Conservation (phyloP, 2,113 vertebrate species). For the Columba livia region DNA sequence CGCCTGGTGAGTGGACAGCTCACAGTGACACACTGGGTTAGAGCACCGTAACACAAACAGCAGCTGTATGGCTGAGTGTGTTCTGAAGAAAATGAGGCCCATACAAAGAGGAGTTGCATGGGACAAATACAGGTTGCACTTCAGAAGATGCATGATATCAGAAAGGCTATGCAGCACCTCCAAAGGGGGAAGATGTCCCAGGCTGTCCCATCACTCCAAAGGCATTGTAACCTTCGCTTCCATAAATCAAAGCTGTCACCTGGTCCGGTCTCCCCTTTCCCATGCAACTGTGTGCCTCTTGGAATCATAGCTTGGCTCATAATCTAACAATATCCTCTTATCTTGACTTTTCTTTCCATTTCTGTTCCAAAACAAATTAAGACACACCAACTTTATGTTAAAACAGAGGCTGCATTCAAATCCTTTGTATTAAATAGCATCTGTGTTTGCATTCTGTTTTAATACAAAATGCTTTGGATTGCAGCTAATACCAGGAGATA, state of each 20-base stretch:
- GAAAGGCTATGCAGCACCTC: neutral
- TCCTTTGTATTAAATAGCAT: slow-evolving; percentile 72
- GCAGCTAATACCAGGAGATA: slow-evolving; percentile 82
- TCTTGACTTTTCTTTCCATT: slow-evolving; percentile 41
- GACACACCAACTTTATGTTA: slow-evolving; percentile 60
- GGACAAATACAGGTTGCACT: neutral
- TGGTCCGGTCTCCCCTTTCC: neutral
- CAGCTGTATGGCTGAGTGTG: neutral
- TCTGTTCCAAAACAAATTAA: slow-evolving; percentile 65
- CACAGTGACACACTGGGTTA: rapidly evolving
- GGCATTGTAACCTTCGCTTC: neutral
- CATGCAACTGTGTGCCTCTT: neutral
- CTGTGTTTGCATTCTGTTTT: slow-evolving; percentile 75
- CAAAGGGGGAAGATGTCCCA: neutral
- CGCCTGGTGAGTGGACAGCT: neutral
- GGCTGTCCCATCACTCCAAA: neutral
- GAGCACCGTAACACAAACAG: neutral
- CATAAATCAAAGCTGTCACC: neutral
- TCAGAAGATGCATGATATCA: rapidly evolving
- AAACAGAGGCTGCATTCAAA: slow-evolving; percentile 58
- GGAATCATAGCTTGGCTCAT: neutral
- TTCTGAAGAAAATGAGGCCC: neutral
- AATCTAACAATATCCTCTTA: slow-evolving; percentile 1
- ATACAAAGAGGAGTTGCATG: neutral
- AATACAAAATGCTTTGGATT: slow-evolving; percentile 83